Base-by-base conservation (phyloP, 1,140 invertebrate genomes). In the Trichonephila inaurata region DNA sequence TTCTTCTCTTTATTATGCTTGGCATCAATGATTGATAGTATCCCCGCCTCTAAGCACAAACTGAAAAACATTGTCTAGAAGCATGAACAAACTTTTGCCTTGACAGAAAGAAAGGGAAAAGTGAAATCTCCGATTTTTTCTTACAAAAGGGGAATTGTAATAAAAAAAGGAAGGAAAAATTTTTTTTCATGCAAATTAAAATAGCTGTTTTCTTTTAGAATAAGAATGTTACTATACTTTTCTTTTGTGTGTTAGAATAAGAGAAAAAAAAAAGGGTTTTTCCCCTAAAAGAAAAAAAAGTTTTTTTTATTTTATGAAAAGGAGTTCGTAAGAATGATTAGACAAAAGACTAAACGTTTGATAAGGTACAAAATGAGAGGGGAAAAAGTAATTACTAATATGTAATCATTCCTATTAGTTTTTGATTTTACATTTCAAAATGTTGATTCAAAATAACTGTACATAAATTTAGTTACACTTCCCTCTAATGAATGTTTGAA, bases 11-110 rank as follows among this genome's bases (percentile, higher is more conserved):
- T 51, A 51, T 51, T 77, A 77, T 40, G 24, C 72, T 33, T 77
- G 72, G 72, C 72, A 77, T 77, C 33, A 40, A 14, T 77, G 72
- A 77, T 77, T 77, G 72, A 77, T 77, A 40, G 72, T 77, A 33
- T 40, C 33, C 18, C 72, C 33, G 72, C 72, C 72, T 77, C 33
- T 77, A 28, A 40, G 33, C 72, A 77, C 51, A 77, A 77, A 77
- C 72, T 40, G 24, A 18, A 33, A 77, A 28, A 77, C 33, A 28
- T 28, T 77, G 72, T 77, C 72, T 28, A 12, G 28, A 77, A 77
- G 28, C 28, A 77, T 77, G 72, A 18, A 77, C 72, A 77, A 77
- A 77, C 72, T 77, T 77, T 77, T 14, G 4, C 16, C 28, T 14
- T 18, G 14, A 33, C 24, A 77, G 33, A 77, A 77, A 77, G 14